phyloP scores from a whole-genome alignment of 2,888 invertebrate genomes.

The Nipponacmea schrenckii region DNA sequence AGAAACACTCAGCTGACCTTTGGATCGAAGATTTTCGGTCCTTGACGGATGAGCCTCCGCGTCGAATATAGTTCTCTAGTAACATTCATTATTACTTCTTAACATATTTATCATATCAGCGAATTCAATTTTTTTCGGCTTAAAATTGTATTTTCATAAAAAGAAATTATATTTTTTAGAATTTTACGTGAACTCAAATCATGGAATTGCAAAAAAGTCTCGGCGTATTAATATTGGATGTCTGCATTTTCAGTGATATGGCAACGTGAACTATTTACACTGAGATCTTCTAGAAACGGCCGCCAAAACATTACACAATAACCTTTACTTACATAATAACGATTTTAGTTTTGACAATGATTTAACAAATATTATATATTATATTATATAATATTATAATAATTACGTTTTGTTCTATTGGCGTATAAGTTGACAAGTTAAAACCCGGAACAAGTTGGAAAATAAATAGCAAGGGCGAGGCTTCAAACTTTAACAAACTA shows the following conservation, averaged over 20 bases:
- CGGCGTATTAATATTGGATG: slow-evolving; percentile 17
- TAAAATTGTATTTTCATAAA: too few relatives aligned
- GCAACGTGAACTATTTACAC: slow-evolving; percentile 23
- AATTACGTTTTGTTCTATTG: too few relatives aligned
- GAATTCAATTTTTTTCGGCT: slow-evolving; percentile 1
- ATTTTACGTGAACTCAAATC: too few relatives aligned
- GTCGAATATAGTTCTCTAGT: background rate
- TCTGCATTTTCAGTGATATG: slow-evolving; percentile 22
- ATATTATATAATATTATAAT: background rate
- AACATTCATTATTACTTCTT: too few relatives aligned
- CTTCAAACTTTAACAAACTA: too few relatives aligned
- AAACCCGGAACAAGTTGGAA: too few relatives aligned
- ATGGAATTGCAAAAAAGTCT: too few relatives aligned
- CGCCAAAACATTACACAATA: background rate
- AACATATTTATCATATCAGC: background rate
- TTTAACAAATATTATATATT: background rate
- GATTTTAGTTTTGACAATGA: background rate
- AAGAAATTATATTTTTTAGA: too few relatives aligned
- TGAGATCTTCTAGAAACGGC: background rate
- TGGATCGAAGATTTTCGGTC: slow-evolving; percentile 20
- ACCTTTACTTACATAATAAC: slow-evolving; percentile 5
- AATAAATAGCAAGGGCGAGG: too few relatives aligned
- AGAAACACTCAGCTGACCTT: slow-evolving; percentile 26
- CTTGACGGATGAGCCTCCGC: slow-evolving; percentile 13
- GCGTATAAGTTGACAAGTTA: too few relatives aligned